Conservation (phyloP, 2,888 invertebrate species). For the Macroteleia sp. region DNA sequence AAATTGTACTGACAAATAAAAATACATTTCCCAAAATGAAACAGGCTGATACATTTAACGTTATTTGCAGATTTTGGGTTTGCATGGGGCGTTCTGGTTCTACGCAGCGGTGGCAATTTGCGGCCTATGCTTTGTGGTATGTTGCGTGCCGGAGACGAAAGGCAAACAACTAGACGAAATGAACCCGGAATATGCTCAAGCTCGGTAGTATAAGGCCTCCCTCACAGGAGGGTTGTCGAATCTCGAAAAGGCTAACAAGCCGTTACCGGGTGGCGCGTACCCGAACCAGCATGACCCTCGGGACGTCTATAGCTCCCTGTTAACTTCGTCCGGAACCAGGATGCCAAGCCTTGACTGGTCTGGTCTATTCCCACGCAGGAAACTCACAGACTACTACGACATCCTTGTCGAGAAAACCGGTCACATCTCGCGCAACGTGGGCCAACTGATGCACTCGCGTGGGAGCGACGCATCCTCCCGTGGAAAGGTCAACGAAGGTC, state of each 20-base stretch:
- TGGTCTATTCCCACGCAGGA: constrained; percentile 65
- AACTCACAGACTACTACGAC: constrained; percentile 76
- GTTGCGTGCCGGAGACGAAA: constrained; percentile 95
- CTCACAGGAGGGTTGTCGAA: constrained; percentile 82
- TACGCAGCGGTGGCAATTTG: constrained; percentile 93
- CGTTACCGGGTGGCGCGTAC: constrained; percentile 77
- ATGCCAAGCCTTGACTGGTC: constrained; percentile 62
- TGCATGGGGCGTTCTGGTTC: constrained; percentile 94
- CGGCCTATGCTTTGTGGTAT: constrained; percentile 92
- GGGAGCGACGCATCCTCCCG: constrained; percentile 47
- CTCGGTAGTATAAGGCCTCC: constrained; percentile 84
- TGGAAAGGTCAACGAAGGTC: constrained; percentile 32
- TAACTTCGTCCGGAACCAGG: constrained; percentile 26
- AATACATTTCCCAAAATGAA: too few species aligned
- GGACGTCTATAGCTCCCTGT: constrained; percentile 69
- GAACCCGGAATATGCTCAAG: constrained; percentile 88
- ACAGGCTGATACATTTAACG: too few species aligned
- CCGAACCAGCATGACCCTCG: constrained; percentile 77
- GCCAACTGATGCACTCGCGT: constrained; percentile 74
- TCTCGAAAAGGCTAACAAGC: constrained; percentile 79
- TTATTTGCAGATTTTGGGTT: constrained; percentile 86
- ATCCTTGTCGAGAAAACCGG: constrained; percentile 79
- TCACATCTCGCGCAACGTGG: constrained; percentile 74
- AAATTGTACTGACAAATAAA: too few species aligned
- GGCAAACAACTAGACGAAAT: constrained; percentile 95